Percentiles rank a stretch among this genome's conserved stretches.
Conservation (phyloP, 1,140 invertebrate species). For the Cotesia typhae region DNA sequence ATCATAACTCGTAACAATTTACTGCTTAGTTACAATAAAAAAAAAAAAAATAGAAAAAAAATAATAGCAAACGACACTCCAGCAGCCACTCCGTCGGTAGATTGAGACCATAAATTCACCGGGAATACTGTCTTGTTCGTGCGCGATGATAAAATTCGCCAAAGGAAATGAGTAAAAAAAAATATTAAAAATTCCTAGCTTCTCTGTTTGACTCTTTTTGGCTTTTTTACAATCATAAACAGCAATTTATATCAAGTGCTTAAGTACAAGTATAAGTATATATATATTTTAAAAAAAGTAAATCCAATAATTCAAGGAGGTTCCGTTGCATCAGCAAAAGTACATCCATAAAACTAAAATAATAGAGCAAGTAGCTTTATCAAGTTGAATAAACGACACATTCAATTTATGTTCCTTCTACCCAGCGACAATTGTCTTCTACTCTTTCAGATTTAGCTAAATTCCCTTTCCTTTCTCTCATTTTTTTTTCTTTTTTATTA, state of each 20-base stretch:
- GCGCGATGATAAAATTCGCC: slow-evolving; percentile 17
- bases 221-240: slow-evolving; percentile 6
- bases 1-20: slow-evolving; percentile 23
- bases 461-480: not conserved
- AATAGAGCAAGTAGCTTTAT: slow-evolving; percentile 22
- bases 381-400: slow-evolving; percentile 20
- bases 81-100: slow-evolving; percentile 32
- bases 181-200: not conserved
- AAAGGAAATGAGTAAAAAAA: slow-evolving; percentile 28
- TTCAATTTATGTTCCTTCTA: slow-evolving; percentile 13
- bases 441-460: not conserved
- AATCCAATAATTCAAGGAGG: slow-evolving; percentile 8
- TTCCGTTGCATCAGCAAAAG: slow-evolving; percentile 10
- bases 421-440: slow-evolving; percentile 21
- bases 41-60: slow-evolving; percentile 17
- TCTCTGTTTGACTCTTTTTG: not conserved
- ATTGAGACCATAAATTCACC: slow-evolving; percentile 39
- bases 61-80: slow-evolving; percentile 8
- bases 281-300: not conserved
- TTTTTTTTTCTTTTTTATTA: slow-evolving; percentile 4
- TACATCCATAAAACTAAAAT: slow-evolving; percentile 16
- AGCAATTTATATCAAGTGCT: slow-evolving; percentile 13
- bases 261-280: too few species aligned
- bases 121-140: slow-evolving; percentile 3
- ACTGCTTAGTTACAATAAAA: not conserved